These are phyloP conservation scores for Saiga tatarica DNA, from an alignment of 2,113 vertebrate species.

Conservation along the genomic window DNA sequence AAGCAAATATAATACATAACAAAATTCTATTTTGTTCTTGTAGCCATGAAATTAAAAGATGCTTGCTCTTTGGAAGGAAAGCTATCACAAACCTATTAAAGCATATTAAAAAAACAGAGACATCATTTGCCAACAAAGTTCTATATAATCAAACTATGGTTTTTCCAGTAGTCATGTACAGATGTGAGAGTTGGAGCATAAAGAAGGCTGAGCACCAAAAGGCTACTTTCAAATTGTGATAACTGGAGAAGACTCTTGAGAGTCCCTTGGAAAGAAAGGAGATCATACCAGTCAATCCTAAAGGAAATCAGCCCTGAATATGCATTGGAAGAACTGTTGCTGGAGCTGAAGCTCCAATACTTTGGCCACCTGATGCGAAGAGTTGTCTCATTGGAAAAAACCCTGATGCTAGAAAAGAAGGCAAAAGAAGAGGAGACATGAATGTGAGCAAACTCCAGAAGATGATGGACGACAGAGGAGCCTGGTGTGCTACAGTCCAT, in stretches of 20 bases:
- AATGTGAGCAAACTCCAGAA: background rate
- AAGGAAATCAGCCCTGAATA: background rate
- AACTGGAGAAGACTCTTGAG: background rate
- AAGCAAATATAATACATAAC: background rate
- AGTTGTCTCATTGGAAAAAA: background rate
- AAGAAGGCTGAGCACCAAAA: background rate
- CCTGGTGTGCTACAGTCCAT: background rate
- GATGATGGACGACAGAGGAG: background rate
- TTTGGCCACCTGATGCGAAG: background rate
- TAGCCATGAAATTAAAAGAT: background rate
- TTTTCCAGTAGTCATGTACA: background rate
- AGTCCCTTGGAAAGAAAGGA: background rate
- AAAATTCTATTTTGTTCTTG: background rate
- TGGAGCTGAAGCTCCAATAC: background rate
- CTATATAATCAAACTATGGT: background rate
- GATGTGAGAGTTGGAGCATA: background rate
- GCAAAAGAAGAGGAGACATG: background rate
- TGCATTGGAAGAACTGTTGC: background rate
- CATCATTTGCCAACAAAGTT: background rate
- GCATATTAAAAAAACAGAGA: background rate
- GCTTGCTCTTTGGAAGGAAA: background rate
- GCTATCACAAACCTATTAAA: background rate
- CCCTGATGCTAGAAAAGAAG: background rate
- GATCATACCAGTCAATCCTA: background rate
- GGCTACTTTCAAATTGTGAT: background rate